phyloP scores from a whole-genome alignment of 2,113 vertebrate genomes.

The Plestiodon gilberti region DNA sequence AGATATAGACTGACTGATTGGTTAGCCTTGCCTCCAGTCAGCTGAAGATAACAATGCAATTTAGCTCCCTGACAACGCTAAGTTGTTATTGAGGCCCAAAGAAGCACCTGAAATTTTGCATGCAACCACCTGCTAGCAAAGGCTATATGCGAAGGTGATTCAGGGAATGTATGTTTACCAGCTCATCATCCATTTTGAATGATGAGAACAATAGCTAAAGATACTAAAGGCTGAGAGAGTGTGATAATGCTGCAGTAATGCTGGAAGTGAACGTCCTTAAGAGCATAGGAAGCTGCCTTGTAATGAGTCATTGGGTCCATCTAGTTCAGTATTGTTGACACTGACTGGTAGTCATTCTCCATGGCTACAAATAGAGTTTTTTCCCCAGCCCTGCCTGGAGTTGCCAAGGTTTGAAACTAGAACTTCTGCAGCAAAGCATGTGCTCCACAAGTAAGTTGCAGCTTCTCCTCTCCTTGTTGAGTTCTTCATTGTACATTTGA shows the following conservation, averaged over 20 bases:
- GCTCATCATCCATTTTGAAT: background rate
- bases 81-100: background rate
- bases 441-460: too few species aligned
- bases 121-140: fast-evolving
- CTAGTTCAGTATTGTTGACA: too few species aligned
- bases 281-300: too few species aligned
- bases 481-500: background rate
- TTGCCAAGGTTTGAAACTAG: background rate
- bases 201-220: background rate
- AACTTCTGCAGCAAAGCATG: too few species aligned
- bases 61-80: background rate
- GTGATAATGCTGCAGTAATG: background rate
- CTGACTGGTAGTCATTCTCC: too few species aligned
- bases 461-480: background rate
- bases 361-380: too few species aligned
- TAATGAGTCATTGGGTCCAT: too few species aligned
- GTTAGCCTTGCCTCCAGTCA: slow-evolving; percentile 13
- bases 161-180: fast-evolving
- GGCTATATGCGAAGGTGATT: fast-evolving
- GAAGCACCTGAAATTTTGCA: fast-evolving
- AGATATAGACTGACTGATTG: background rate
- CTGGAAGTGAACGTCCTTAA: too few species aligned
- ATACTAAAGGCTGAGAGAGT: background rate
- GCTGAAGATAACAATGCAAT: background rate
- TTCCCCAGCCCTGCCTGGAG: too few species aligned